Base-by-base conservation (phyloP, 2,888 invertebrate species). In the Silvanus unidentatus region DNA sequence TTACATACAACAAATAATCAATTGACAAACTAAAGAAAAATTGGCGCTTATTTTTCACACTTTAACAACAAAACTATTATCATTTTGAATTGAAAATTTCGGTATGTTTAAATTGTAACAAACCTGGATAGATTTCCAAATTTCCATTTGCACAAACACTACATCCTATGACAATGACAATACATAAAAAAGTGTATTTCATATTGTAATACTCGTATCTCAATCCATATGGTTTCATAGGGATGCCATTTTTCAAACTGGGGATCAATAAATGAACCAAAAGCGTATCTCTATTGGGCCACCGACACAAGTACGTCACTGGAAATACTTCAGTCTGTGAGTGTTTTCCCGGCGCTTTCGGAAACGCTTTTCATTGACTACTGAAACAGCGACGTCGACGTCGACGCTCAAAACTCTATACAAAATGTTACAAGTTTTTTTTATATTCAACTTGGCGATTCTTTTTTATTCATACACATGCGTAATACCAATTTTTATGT, bases 201-300 rank as follows among this genome's bases (percentile, higher is more conserved):
- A 68, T 70, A 59, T 62, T 68, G 64, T 57, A 57, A 45, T 56
- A 49, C 48, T 49, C 53, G 56, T 48, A 59, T 50, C 60, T 65
- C 58, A 65, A 60, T 65, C 69, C 69, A 71, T 71, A 70, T 70
- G 70, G 65, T 70, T 62, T 64, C 62, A 62, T 59, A 57, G 53
- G 50, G 59, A 63, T 58, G 66, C 69, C 69, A 69, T 69, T 58
- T 69, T 69, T 57, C 52, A 54, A 49, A 60, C 52, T 12, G 13
- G 14, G 54, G 63, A 69, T 70, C 69, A 65, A 69, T 69, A 69
- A 16, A 13, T 37, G 9, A 4, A 12, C n/a, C 49, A 54, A 52
- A 57, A 53, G 60, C 59, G 53, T 51, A 57, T 59, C 58, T 64
- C 65, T 62, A 69, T 68, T 66, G 68, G 65, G 45, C 54, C 54